A percentile compares a stretch with the other conserved stretches of the same genome.
Evolutionary conservation across 1,140 invertebrate species (phyloP).

Genomic region (Doryteuthis pealeii): DNA sequence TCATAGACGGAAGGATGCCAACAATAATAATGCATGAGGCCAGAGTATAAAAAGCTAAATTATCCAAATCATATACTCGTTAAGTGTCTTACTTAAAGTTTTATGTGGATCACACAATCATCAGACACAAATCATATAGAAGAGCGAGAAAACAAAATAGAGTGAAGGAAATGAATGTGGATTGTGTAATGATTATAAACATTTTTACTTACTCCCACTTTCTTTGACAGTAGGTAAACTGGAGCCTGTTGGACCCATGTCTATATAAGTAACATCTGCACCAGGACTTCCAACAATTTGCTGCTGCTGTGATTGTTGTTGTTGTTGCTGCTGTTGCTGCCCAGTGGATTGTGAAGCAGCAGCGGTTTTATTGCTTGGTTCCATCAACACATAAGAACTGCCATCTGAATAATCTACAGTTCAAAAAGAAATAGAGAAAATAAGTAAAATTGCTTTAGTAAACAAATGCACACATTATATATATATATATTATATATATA

Average conservation of each 20-base stretch:
- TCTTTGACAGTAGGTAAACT: conserved; percentile 52
- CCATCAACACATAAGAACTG: conserved; percentile 23
- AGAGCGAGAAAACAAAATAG: too few relatives aligned
- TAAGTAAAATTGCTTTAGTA: conserved; percentile 15
- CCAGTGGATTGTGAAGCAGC: conserved; percentile 34
- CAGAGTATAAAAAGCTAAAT: too few relatives aligned
- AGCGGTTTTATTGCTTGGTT: conserved; percentile 12
- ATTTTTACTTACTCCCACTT: conserved; percentile 43
- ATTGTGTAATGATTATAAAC: too few relatives aligned
- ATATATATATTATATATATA: too few relatives aligned
- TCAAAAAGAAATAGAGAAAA: conserved; percentile 1
- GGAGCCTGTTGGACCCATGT: conserved; percentile 44
- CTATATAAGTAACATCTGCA: conserved; percentile 39
- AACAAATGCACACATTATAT: too few relatives aligned
- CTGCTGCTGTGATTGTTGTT: not conserved
- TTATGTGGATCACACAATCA: too few relatives aligned
- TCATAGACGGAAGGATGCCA: too few relatives aligned
- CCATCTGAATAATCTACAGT: not conserved
- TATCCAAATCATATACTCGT: too few relatives aligned
- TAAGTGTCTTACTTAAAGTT: too few relatives aligned
- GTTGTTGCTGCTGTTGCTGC: conserved; percentile 21
- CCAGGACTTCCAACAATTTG: not conserved
- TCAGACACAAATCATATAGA: too few relatives aligned
- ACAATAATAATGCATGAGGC: too few relatives aligned
- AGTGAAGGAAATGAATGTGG: too few relatives aligned